phyloP scores from a whole-genome alignment of 2,113 vertebrate species.

The Craseonycteris thonglongyai region DNA sequence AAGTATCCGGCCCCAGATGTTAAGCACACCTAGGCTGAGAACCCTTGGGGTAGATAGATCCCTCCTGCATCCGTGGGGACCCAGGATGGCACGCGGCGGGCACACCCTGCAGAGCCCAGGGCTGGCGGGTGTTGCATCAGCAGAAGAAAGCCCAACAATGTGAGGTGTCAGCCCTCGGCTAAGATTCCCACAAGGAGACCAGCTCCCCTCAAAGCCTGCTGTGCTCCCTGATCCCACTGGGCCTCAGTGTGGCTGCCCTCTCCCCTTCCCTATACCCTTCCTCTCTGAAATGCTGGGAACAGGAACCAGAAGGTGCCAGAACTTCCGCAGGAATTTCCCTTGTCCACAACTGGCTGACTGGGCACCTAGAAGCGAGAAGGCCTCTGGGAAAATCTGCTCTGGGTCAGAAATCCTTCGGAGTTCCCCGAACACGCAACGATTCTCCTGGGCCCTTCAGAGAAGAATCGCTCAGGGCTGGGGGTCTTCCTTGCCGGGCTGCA shows the following conservation, averaged over 20 bases:
- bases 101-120: not conserved
- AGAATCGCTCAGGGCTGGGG: not conserved
- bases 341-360: not conserved
- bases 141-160: not conserved
- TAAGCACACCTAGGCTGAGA: not conserved
- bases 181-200: not conserved
- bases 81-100: no score
- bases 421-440: not conserved
- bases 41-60: not conserved
- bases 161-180: not conserved
- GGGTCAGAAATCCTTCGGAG: not conserved
- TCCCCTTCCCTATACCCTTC: not conserved
- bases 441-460: not conserved
- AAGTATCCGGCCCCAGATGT: not conserved
- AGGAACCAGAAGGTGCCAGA: not conserved
- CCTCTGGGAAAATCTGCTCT: not conserved
- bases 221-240: rapidly evolving
- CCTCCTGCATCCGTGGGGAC: not conserved
- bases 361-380: not conserved
- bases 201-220: not conserved
- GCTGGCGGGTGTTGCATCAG: not conserved
- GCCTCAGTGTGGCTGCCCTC: not conserved
- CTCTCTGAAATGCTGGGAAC: not conserved
- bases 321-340: not conserved
- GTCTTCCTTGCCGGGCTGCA: not conserved